Evolutionary conservation across 2,888 invertebrate species (phyloP), one percentile per base, ranked within the genome.

Genomic region (Hirtodrosophila duncani): DNA sequence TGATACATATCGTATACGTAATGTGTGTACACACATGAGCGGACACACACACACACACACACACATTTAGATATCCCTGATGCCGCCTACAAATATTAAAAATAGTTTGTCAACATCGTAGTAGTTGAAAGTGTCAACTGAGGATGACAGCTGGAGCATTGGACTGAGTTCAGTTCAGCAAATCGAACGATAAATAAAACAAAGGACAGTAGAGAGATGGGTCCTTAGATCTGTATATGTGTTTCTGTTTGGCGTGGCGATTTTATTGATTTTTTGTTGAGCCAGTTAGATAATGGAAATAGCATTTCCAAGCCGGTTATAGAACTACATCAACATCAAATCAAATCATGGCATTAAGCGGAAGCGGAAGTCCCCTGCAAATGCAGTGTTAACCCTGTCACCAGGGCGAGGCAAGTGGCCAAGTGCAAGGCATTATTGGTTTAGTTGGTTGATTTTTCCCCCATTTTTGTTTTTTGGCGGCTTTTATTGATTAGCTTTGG

Each of bases 31-130:
- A 41, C 34, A 18, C 41, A 44, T 48, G 36, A 58, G 58, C 53
- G 53, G 18, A 37, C 3, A 42, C 30, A 34, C 16, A 13, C 14
- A 14, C 10, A 42, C n/a, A 14, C 26, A 27, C 23, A 23, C 13
- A 38, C 24, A 14, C 29, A 37, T 20, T 2, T 14, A 10, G 10
- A 13, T 1, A 20, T 13, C 49, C 59, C 53, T 48, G n/a, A n/a
- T n/a, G 65, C 36, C 38, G 63, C 60, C 39, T 55, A 67, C 60
- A 55, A 70, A 70, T 72, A 72, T 67, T 67, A 67, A 67, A 71
- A 70, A 74, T 67, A 74, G 66, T 74, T 67, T 57, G 67, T 65
- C 63, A 65, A 59, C 65, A 49, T 57, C 59, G 50, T 69, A 65
- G 70, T 42, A n/a, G n/a, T 57, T 49, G 69, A 67, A 69, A 70